Evolutionary conservation across 1,140 invertebrate genomes (phyloP), one percentile per base, ranked within the genome.

Genomic region (Aphaenogaster floridana): DNA sequence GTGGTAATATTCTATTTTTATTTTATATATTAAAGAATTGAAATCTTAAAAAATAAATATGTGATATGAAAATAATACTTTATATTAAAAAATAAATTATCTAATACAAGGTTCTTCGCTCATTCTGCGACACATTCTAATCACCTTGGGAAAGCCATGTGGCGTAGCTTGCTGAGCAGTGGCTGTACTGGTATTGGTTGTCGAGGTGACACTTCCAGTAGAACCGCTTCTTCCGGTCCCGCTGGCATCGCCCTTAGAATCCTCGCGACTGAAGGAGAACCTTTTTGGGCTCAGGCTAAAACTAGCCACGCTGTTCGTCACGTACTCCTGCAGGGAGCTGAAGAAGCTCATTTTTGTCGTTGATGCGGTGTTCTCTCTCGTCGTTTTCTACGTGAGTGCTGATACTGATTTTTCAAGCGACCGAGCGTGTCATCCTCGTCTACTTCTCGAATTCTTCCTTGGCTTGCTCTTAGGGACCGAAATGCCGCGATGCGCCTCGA

Each of bases 281-380:
- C 97, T 96, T 87, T 97, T 97, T 50, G 97, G 97, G 83, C 97
- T 97, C n/a, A 98, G 94, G 52, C 96, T 97, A 78, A 98, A 94
- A 90, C 97, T 97, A 13, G 97, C 97, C 80, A 98, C 97, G 91
- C 97, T 97, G 85, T 96, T 95, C 83, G 96, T 97, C 92, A 98
- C 97, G 94, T 97, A 97, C 93, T 98, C 97, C 91, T 97, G 97
- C 86, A 98, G 94, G 9, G 97, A 98, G 92, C 97, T 97, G 93
- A 98, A 97, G 96, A 98, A 98, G 96, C 97, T 98, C 98, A 98
- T 98, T 79, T 92, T 96, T 66, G 48, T 13, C n/a, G 48, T 39
- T 74, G 2, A 28, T 42, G 39, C 13, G 28, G 17, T 50, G 3
- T 28, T 34, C 28, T 52, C 7, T 9, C 17, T 63, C 8, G 21